Evolutionary conservation across 2,888 invertebrate species (phyloP).

Genomic region (Hyposoter dolosus): DNA sequence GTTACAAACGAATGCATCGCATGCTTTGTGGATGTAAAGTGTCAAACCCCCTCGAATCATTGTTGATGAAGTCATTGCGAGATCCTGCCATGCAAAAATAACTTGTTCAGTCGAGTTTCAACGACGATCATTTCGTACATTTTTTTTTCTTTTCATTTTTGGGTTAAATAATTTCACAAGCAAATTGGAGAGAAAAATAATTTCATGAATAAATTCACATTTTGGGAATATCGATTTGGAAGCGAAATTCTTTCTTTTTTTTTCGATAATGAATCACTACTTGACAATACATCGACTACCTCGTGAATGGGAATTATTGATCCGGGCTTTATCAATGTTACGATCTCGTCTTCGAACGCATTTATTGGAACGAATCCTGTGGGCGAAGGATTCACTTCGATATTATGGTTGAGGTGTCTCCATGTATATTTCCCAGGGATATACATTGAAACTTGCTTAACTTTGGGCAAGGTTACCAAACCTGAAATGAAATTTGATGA

Average conservation of each 20-base stretch:
- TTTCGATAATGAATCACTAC: background rate
- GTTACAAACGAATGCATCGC: slow-evolving; percentile 49
- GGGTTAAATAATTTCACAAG: no score
- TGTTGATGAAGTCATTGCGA: slow-evolving; percentile 60
- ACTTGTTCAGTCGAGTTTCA: background rate
- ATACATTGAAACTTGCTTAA: slow-evolving; percentile 70
- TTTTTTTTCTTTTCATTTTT: no score
- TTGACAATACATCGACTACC: slow-evolving; percentile 58
- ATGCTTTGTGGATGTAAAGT: slow-evolving; percentile 69
- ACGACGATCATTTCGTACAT: background rate
- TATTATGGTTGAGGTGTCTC: slow-evolving; percentile 72
- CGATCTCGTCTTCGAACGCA: slow-evolving; percentile 65
- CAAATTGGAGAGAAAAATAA: no score
- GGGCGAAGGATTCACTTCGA: slow-evolving; percentile 58
- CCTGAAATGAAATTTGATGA: slow-evolving; percentile 46
- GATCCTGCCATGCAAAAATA: slow-evolving; percentile 52
- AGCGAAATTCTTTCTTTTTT: no score
- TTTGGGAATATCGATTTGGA: background rate
- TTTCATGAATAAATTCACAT: background rate
- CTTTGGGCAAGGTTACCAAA: slow-evolving; percentile 68
- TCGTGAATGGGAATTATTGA: slow-evolving; percentile 72
- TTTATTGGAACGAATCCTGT: slow-evolving; percentile 55
- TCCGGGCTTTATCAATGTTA: slow-evolving; percentile 72
- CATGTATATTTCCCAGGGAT: slow-evolving; percentile 72
- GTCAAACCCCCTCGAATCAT: slow-evolving; percentile 66